Percentiles rank a stretch among this genome's conserved stretches.
These are phyloP conservation scores for Burhinus bistriatus DNA, from an alignment of 2,113 vertebrate species.

Conservation along the genomic window DNA sequence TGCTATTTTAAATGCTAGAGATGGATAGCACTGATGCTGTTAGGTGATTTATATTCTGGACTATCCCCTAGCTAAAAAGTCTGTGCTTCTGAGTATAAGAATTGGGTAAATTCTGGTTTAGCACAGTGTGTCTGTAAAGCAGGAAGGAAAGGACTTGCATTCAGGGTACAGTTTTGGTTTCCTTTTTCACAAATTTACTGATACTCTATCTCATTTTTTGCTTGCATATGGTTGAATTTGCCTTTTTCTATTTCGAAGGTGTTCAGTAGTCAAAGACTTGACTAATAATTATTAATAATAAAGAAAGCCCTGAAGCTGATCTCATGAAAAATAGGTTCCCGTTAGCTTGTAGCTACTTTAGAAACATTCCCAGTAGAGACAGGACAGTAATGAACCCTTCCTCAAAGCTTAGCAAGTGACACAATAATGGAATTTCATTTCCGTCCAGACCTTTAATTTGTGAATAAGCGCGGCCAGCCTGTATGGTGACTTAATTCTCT, in stretches of 20 bases:
- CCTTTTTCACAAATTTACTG: not conserved
- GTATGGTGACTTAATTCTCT: slow-evolving; percentile 70
- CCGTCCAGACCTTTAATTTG: slow-evolving; percentile 58
- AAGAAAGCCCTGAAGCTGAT: slow-evolving; percentile 2
- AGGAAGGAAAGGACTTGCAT: not conserved
- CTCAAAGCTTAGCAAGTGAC: slow-evolving; percentile 12
- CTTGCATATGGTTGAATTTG: not conserved
- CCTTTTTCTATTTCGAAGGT: not conserved
- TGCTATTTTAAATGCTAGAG: not conserved
- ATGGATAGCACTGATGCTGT: not conserved
- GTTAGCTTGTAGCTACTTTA: slow-evolving; percentile 29
- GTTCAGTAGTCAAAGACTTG: not conserved
- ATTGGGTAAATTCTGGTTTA: not conserved
- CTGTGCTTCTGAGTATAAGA: not conserved
- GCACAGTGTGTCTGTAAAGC: not conserved
- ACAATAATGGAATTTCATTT: slow-evolving; percentile 58
- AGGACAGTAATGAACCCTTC: slow-evolving; percentile 12
- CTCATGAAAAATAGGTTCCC: not conserved
- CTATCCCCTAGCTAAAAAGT: not conserved
- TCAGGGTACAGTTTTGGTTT: not conserved
- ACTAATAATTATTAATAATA: slow-evolving; percentile 12
- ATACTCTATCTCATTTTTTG: not conserved
- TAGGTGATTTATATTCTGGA: not conserved
- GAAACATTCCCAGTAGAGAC: slow-evolving; percentile 19
- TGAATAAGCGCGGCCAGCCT: slow-evolving; percentile 43